Conservation (phyloP, 2,113 vertebrate genomes). For the Nothoprocta perdicaria region DNA sequence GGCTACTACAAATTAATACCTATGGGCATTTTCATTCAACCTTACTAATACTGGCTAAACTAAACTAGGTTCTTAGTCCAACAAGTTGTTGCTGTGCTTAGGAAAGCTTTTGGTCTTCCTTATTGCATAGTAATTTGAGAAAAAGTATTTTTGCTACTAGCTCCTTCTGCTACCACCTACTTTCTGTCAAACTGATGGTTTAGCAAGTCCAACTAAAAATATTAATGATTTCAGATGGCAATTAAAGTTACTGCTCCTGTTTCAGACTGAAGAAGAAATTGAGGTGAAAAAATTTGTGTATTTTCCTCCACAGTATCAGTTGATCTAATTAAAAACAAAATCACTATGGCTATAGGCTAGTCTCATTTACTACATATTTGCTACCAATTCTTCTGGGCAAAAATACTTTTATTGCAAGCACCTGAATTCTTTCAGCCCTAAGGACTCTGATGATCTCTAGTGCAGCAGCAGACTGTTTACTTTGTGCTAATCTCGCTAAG, state of each 20-base stretch:
- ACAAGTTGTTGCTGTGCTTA: not conserved
- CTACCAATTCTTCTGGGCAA: not conserved
- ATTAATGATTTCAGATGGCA: not conserved
- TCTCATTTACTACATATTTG: not conserved
- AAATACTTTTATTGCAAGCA: not conserved
- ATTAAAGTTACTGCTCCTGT: not conserved
- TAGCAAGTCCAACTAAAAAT: not conserved
- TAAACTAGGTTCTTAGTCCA: not conserved
- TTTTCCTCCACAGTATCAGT: not conserved
- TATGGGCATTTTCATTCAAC: not conserved
- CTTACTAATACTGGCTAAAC: not conserved
- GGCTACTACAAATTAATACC: not conserved
- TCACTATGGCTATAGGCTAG: not conserved
- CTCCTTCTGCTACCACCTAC: not conserved
- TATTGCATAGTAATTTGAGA: not conserved
- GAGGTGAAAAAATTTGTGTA: not conserved
- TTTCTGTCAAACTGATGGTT: not conserved
- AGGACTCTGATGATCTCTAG: not conserved
- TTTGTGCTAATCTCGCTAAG: not conserved
- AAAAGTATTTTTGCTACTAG: not conserved
- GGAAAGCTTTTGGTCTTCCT: not conserved
- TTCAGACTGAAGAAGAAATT: not conserved
- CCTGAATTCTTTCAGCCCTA: not conserved
- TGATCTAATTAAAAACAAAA: not conserved
- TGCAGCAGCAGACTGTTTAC: not conserved